Base-by-base conservation (phyloP, 2,888 invertebrate species). In the Mantis religiosa region DNA sequence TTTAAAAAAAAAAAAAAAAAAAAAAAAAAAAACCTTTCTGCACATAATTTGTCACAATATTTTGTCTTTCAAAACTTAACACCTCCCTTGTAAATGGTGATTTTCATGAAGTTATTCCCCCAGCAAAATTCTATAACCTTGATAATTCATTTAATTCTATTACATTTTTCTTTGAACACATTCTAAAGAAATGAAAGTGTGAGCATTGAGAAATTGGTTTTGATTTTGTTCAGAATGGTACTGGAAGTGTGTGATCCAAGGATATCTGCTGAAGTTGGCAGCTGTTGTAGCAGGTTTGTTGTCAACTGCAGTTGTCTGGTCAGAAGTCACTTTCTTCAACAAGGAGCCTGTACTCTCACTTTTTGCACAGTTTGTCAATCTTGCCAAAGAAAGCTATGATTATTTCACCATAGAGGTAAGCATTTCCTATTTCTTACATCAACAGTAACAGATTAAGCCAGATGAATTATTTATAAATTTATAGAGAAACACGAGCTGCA, bases 261-360 rank as follows among this genome's bases (percentile, higher is more conserved):
- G 96, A 87, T 97, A 97, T 92, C 95, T 97, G 90, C 94, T 97
- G 91, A 97, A 97, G 92, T 92, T 95, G 0, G 93, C 97, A 91
- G 96, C 98, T 2, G 94, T 97, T 41, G 91, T 96, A 20, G 95
- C 97, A 0, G 96, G 96, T 3, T 93, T 96, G 83, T 95, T 99
- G 93, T 99, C 99, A 0, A 94, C 97, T 34, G 96, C 97, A 92
- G 98, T 99, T 71, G 98, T 99, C n/a, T 99, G 99, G 99, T 99
- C 99, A 0, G 99, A 99, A 94, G 96, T 99, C 92, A 98, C 99
- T 1, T 99, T 99, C 94, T 99, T 99, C 94, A 97, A 97, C 92
- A 96, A 97, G 92, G 94, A 95, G 34, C 99, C 99, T 0, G 98
- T 98, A 30, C 94, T 99, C 4, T 99, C 99, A 1, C 95, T 99